Evolutionary conservation across 2,888 invertebrate genomes (phyloP).

Genomic region (Arctia plantaginis): DNA sequence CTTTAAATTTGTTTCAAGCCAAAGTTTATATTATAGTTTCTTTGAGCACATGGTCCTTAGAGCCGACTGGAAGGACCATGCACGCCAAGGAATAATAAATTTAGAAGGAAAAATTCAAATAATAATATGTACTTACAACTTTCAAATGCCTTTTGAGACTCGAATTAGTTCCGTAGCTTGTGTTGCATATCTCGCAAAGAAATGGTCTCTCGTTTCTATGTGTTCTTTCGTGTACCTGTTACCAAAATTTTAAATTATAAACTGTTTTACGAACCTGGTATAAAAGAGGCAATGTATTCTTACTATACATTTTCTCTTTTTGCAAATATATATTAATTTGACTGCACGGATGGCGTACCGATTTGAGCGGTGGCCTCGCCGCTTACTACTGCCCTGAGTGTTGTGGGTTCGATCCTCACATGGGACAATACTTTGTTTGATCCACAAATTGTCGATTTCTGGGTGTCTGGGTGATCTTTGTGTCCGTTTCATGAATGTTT

Average conservation of each 20-base stretch:
- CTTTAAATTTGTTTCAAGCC: not conserved
- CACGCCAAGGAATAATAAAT: not conserved
- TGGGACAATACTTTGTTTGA: too few relatives aligned
- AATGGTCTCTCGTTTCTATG: conserved; percentile 80
- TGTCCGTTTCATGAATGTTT: too few relatives aligned
- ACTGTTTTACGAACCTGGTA: not conserved
- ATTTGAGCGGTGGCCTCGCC: too few relatives aligned
- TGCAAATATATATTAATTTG: too few relatives aligned
- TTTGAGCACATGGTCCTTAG: not conserved
- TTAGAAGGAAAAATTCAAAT: not conserved
- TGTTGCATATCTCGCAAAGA: conserved; percentile 75
- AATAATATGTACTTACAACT: conserved; percentile 81
- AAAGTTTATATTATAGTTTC: too few relatives aligned
- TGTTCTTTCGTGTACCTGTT: conserved; percentile 76
- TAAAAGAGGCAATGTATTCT: not conserved
- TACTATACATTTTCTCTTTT: too few relatives aligned
- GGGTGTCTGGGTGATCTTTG: too few relatives aligned
- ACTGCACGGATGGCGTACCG: too few relatives aligned
- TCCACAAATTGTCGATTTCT: too few relatives aligned
- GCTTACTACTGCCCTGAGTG: too few relatives aligned
- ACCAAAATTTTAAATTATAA: not conserved
- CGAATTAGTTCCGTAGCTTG: conserved; percentile 78
- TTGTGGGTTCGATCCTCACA: too few relatives aligned
- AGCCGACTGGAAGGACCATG: not conserved
- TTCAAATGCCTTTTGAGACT: conserved; percentile 78